phyloP scores from a whole-genome alignment of 2,113 vertebrate genomes.

The Rhipidura dahli region DNA sequence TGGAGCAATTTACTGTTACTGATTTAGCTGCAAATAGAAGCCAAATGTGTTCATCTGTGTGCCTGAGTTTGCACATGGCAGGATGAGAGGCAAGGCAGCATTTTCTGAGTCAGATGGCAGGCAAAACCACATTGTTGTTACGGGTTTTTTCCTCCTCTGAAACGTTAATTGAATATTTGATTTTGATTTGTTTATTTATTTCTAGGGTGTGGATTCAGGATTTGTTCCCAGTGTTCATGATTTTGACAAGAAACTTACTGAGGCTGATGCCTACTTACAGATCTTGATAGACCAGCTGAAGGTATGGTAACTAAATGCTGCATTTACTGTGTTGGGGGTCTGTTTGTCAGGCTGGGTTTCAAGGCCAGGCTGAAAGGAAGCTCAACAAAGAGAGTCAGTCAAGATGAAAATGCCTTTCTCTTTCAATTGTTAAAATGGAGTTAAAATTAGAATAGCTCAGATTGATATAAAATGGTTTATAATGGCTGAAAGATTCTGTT shows the following conservation, averaged over 20 bases:
- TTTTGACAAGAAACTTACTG: constrained; percentile 97
- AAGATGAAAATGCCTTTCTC: neutral
- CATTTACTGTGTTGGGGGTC: neutral
- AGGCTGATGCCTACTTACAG: constrained; percentile 98
- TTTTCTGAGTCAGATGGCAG: neutral
- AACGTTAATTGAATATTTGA: neutral
- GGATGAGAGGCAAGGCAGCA: neutral
- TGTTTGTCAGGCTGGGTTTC: neutral
- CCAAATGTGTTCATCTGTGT: neutral
- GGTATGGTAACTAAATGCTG: constrained; percentile 70
- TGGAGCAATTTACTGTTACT: neutral
- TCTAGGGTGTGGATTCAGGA: constrained; percentile 91
- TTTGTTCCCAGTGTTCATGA: constrained; percentile 97
- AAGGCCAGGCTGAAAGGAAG: neutral
- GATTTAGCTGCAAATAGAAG: neutral
- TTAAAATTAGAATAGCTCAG: neutral
- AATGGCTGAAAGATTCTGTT: neutral
- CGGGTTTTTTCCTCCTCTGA: neutral
- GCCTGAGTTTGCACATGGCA: neutral
- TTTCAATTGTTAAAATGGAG: neutral
- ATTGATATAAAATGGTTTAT: neutral
- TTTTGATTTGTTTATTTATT: neutral
- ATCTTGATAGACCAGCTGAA: constrained; percentile 98
- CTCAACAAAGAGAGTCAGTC: neutral
- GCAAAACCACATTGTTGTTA: neutral